These are phyloP conservation scores for Trichogramma dendrolimi DNA, from an alignment of 2,888 invertebrate species.

Conservation along the genomic window DNA sequence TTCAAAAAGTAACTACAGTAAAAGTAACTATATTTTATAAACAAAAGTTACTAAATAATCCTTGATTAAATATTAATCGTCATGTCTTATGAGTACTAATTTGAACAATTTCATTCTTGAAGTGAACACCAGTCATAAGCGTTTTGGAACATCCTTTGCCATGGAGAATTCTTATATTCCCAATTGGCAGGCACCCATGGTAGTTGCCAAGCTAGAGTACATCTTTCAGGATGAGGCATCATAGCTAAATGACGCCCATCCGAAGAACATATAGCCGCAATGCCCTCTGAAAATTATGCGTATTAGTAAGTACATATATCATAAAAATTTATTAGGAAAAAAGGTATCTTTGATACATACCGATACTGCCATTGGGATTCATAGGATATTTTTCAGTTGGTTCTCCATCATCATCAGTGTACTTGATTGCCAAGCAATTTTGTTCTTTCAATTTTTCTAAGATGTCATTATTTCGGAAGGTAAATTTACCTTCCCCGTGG, in stretches of 20 bases:
- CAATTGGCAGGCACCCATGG: constrained; percentile 62
- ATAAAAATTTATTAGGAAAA: not conserved
- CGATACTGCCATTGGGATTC: constrained; percentile 89
- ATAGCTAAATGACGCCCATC: constrained; percentile 93
- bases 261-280: constrained; percentile 83
- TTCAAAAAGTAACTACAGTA: not conserved
- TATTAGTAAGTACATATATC: not conserved
- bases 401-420: constrained; percentile 73
- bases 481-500: constrained; percentile 88
- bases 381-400: constrained; percentile 82
- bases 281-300: constrained; percentile 58
- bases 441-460: constrained; percentile 55
- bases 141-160: constrained; percentile 88
- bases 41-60: not conserved
- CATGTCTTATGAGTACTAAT: not conserved
- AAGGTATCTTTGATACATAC: constrained; percentile 50
- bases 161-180: constrained; percentile 69
- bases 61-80: not conserved
- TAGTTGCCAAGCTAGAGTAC: constrained; percentile 87
- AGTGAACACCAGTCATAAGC: constrained; percentile 67
- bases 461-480: constrained; percentile 56
- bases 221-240: constrained; percentile 99
- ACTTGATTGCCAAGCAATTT: constrained; percentile 73
- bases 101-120: not conserved
- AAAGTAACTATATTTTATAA: constrained; percentile 9